Percentiles rank a stretch among this genome's conserved stretches.
These are phyloP conservation scores for Ophion obscuratus DNA, from an alignment of 2,888 invertebrate species.

Conservation along the genomic window DNA sequence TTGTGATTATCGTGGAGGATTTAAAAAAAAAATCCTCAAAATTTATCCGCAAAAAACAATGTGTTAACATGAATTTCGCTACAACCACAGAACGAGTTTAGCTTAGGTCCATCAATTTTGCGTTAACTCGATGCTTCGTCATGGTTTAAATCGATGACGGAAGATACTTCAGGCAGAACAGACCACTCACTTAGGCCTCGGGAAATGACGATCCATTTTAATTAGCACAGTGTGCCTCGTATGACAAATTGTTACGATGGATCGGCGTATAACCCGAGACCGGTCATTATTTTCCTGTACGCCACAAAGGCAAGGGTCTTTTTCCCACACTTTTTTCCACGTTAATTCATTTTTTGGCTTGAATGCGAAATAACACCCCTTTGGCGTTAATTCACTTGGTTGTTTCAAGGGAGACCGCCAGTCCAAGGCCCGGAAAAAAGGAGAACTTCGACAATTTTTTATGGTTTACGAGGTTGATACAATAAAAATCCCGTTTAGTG, in stretches of 20 bases:
- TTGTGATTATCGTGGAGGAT: neutral
- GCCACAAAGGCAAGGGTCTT: neutral
- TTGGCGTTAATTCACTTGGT: neutral
- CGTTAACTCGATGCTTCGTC: constrained; percentile 23
- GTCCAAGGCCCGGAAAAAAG: too few relatives aligned
- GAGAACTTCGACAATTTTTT: too few relatives aligned
- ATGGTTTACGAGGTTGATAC: too few relatives aligned
- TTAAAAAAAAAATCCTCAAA: neutral
- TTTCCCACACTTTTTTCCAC: neutral
- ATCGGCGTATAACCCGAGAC: neutral
- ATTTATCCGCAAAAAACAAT: neutral
- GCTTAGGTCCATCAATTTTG: constrained; percentile 17
- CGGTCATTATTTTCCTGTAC: constrained; percentile 3
- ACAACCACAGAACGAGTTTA: neutral
- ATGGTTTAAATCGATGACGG: constrained; percentile 26
- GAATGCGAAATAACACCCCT: neutral
- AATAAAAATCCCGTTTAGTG: too few relatives aligned
- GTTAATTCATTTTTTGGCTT: neutral
- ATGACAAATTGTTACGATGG: constrained; percentile 13
- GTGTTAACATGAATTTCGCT: neutral
- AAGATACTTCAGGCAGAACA: constrained; percentile 21
- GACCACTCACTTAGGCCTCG: constrained; percentile 20
- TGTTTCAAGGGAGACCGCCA: too few relatives aligned
- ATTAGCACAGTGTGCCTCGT: neutral
- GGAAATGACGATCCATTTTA: constrained; percentile 24